phyloP scores from a whole-genome alignment of 2,797 vertebrate species.

The Periophthalmus magnuspinnatus region DNA sequence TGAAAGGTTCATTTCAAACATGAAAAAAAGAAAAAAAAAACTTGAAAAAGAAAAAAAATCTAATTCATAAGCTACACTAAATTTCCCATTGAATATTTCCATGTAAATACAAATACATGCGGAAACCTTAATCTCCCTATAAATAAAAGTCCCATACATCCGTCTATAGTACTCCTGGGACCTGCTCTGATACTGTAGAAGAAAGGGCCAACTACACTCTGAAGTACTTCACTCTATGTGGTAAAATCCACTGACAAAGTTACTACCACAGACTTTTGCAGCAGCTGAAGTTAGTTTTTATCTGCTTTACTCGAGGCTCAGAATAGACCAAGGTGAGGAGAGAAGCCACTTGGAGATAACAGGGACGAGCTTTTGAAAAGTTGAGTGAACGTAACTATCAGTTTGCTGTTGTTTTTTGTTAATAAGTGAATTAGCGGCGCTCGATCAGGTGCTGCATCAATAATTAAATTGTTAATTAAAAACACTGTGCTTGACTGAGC shows the following conservation, averaged over 20 bases:
- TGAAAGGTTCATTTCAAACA: too few species aligned
- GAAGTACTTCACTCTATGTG: too few species aligned
- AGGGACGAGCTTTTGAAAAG: constrained; percentile 1
- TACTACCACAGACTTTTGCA: neutral
- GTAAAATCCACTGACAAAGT: neutral
- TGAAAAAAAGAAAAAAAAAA: too few species aligned
- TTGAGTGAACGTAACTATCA: constrained; percentile 32
- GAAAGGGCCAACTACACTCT: too few species aligned
- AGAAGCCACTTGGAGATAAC: neutral
- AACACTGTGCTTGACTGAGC: constrained; percentile 62
- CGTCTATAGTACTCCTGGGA: too few species aligned
- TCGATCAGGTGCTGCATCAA: constrained; percentile 57
- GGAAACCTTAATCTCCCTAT: too few species aligned
- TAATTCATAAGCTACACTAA: too few species aligned
- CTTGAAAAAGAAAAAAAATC: too few species aligned
- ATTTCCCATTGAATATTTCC: too few species aligned
- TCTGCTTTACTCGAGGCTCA: neutral
- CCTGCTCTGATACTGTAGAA: too few species aligned
- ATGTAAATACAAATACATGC: too few species aligned
- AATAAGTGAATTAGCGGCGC: constrained; percentile 53
- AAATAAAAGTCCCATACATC: too few species aligned
- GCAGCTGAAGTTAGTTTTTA: neutral
- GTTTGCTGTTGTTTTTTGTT: constrained; percentile 50
- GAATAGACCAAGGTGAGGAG: neutral
- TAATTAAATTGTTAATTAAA: constrained; percentile 67